phyloP scores from a whole-genome alignment of 2,888 invertebrate genomes.

The Cartodere bifasciata region DNA sequence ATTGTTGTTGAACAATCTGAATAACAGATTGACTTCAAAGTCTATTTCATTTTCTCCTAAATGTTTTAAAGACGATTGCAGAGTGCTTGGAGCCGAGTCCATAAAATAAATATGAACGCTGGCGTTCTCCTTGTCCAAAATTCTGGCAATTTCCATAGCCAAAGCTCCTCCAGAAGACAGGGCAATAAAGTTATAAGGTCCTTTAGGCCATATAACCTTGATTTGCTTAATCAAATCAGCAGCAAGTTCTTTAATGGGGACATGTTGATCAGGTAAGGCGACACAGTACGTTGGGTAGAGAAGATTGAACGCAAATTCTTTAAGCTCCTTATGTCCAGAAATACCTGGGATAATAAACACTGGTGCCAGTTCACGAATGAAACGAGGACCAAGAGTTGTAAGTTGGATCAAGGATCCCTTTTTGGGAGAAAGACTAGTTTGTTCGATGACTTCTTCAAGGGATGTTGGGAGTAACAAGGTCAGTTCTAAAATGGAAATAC shows the following conservation, averaged over 20 bases:
- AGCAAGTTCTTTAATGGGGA: conserved; percentile 25
- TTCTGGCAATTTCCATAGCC: conserved; percentile 64
- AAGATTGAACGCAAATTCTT: conserved; percentile 25
- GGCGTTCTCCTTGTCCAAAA: conserved; percentile 48
- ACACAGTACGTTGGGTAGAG: conserved; percentile 33
- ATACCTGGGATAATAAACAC: conserved; percentile 34
- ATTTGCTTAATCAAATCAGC: conserved; percentile 38
- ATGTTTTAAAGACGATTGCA: conserved; percentile 43
- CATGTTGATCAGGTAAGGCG: conserved; percentile 23
- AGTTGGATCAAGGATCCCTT: conserved; percentile 29
- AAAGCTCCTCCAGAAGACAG: conserved; percentile 82
- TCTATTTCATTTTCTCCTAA: conserved; percentile 27
- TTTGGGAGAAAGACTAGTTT: conserved; percentile 20
- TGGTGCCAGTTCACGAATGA: conserved; percentile 30
- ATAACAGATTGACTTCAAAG: conserved; percentile 43
- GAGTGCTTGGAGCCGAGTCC: conserved; percentile 68
- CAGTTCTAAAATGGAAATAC: conserved; percentile 23
- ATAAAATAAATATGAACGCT: conserved; percentile 57
- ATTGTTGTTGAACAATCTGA: conserved; percentile 41
- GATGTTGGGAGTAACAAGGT: conserved; percentile 26
- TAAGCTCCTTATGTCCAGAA: conserved; percentile 22
- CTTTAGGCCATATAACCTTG: conserved; percentile 42
- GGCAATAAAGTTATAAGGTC: conserved; percentile 65
- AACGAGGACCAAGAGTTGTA: conserved; percentile 28
- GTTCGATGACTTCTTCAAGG: conserved; percentile 22